A percentile compares a stretch with the other conserved stretches of the same genome.
These are phyloP conservation scores for Sycophaga agraensis DNA, from an alignment of 1,140 invertebrate genomes.

Conservation along the genomic window DNA sequence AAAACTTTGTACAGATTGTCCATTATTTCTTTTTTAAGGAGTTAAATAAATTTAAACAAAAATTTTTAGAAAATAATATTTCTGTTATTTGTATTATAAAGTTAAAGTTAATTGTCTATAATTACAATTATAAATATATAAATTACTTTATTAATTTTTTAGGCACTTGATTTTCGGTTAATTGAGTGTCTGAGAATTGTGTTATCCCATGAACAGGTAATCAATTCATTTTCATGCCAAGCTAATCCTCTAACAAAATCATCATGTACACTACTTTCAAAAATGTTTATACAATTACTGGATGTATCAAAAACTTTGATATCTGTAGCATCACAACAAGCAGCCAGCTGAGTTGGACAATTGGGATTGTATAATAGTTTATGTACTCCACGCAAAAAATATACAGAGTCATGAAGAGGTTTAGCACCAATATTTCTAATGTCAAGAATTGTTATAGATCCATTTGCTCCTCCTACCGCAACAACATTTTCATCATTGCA, in stretches of 20 bases:
- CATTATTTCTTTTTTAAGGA: neutral
- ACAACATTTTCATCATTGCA: constrained; percentile 38
- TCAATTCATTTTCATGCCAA: constrained; percentile 46
- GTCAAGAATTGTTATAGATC: constrained; percentile 42
- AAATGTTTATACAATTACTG: constrained; percentile 34
- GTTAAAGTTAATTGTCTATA: neutral
- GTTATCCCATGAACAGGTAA: constrained; percentile 53
- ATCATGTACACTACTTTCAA: constrained; percentile 39
- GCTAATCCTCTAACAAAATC: constrained; percentile 50
- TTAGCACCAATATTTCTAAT: constrained; percentile 35
- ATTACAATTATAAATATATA: neutral
- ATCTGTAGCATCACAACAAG: constrained; percentile 43
- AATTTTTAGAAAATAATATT: constrained; percentile 24
- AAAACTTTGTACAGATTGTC: neutral
- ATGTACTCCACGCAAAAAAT: constrained; percentile 40
- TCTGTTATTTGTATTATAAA: constrained; percentile 3
- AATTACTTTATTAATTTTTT: neutral
- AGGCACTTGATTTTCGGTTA: constrained; percentile 2
- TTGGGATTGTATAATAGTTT: constrained; percentile 44
- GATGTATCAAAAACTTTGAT: constrained; percentile 44
- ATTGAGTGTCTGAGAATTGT: constrained; percentile 40
- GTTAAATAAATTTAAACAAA: constrained; percentile 9
- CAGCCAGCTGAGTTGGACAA: constrained; percentile 36
- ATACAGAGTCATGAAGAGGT: constrained; percentile 26
- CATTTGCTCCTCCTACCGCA: constrained; percentile 43